Evolutionary conservation across 30 jellyfish, hydroid and myxozoan species (phyloP), one percentile per base, ranked within the genome.

Genomic region (Aurelia sp.): DNA sequence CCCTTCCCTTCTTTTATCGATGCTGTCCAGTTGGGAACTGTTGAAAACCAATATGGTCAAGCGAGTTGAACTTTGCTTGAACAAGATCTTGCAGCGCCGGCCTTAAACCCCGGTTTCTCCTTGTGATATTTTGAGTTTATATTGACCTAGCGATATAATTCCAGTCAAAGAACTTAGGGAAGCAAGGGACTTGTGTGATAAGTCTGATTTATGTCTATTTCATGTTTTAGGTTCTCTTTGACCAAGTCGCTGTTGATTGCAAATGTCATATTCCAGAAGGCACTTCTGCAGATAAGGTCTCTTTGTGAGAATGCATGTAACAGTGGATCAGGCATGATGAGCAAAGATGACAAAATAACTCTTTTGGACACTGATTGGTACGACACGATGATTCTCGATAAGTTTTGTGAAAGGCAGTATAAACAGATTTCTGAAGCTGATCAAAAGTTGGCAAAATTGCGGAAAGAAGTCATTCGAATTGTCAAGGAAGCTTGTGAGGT

Each of bases 401-500:
- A 82, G 18, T 89, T 89, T 52, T 89, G 92, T 59, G 91, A 74
- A 47, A 40, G 71, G 60, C 93, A 89, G 69, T 40, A 48, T 63
- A 44, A 38, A 41, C 93, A 81, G 35, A 80, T 80, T n/a, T 67
- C 17, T 63, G 22, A 31, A 60, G 89, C 82, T 5, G 60, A 64
- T 55, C 61, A 68, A 41, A 80, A 67, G 47, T 86, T 89, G 30
- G 78, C 48, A 5, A 66, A 13, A 15, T 64, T 74, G 67, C 80
- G 97, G 8, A 48, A 81, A 22, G 61, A 55, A 21, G 81, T 89
- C 15, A 66, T 76, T 44, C 82, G 57, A 38, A 75, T 81, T 44
- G 91, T 88, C 52, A 52, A 21, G 35, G 59, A 59, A 12, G 83
- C 80, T 31, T 88, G 97, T 67, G 78, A 88, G 97, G 97, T 85